Evolutionary conservation across 2,888 invertebrate genomes (phyloP).

Genomic region (Andrena bicolor): DNA sequence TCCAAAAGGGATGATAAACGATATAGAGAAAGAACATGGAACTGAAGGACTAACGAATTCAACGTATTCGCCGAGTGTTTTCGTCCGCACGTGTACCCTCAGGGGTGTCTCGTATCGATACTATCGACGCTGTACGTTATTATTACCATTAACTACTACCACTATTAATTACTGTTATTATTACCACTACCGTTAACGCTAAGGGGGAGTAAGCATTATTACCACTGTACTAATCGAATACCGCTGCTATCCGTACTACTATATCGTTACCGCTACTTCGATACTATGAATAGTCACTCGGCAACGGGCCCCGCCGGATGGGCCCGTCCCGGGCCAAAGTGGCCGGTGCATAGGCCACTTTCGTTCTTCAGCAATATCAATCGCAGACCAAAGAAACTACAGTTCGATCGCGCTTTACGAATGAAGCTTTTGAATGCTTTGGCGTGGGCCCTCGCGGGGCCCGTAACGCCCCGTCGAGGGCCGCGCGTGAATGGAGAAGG

Average conservation of each 20-base stretch:
- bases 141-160: slow-evolving; percentile 20
- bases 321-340: slow-evolving; percentile 3
- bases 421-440: not conserved
- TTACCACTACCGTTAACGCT: slow-evolving; percentile 43
- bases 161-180: slow-evolving; percentile 18
- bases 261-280: slow-evolving; percentile 61
- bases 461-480: not conserved
- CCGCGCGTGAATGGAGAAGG: not conserved
- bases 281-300: slow-evolving; percentile 49
- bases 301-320: slow-evolving; percentile 23
- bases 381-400: slow-evolving; percentile 61
- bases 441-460: slow-evolving; percentile 8
- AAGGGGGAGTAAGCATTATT: slow-evolving; percentile 51
- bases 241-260: slow-evolving; percentile 62
- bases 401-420: slow-evolving; percentile 39
- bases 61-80: slow-evolving; percentile 43
- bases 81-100: slow-evolving; percentile 42
- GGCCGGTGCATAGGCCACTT: slow-evolving; percentile 28
- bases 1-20: not conserved
- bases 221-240: slow-evolving; percentile 59
- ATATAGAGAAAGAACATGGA: not conserved
- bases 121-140: slow-evolving; percentile 21
- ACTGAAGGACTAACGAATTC: slow-evolving; percentile 26
- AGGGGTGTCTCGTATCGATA: slow-evolving; percentile 20
- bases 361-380: slow-evolving; percentile 64